phyloP scores from a whole-genome alignment of 2,113 vertebrate species.

The Eleginops maclovinus region DNA sequence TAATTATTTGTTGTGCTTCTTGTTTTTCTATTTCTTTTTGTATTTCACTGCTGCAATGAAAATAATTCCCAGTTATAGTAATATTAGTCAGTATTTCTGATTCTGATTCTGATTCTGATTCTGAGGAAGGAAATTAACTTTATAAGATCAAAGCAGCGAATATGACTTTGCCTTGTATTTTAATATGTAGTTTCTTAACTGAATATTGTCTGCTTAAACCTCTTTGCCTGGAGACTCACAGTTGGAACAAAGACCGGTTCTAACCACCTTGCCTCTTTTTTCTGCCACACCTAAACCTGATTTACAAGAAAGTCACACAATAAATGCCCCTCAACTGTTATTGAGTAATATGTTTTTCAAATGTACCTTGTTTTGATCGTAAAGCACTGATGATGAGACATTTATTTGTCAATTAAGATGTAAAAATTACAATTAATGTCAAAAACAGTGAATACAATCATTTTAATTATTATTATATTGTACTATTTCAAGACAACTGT shows the following conservation, averaged over 20 bases:
- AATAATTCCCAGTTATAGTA: no score
- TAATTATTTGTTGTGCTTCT: no score
- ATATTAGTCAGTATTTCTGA: no score
- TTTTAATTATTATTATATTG: not conserved
- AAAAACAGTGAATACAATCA: not conserved
- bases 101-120: no score
- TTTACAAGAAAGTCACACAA: conserved; percentile 57
- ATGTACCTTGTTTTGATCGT: not conserved
- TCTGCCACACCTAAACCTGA: conserved; percentile 75
- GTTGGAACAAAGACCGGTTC: conserved; percentile 47
- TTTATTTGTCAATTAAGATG: not conserved
- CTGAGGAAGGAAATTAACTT: not conserved
- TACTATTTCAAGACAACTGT: not conserved
- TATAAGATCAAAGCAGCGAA: not conserved
- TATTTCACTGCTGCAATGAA: no score
- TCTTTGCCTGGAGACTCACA: conserved; percentile 12
- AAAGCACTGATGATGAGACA: not conserved
- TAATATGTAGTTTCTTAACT: not conserved
- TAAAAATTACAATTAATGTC: not conserved
- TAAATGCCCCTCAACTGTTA: not conserved
- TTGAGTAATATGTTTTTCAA: conserved; percentile 4
- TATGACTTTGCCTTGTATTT: not conserved
- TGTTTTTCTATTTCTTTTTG: no score
- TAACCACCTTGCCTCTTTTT: not conserved
- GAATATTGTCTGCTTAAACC: not conserved